Base-by-base conservation (phyloP, 2,797 vertebrate genomes). In the Yasuhikotakia modesta region DNA sequence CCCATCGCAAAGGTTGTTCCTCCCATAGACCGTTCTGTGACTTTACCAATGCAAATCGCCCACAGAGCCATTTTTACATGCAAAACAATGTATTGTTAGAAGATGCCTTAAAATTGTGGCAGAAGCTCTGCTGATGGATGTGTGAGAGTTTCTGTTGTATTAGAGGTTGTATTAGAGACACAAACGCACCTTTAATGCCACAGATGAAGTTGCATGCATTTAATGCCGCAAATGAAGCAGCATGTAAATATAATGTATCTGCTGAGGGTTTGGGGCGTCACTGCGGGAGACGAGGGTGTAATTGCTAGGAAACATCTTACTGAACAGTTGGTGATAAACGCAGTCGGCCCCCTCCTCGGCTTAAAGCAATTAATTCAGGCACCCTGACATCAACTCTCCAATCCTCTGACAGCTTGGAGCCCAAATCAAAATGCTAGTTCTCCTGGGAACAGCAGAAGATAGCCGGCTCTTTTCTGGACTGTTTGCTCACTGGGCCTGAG, bases 401-500 rank as follows among this genome's bases (percentile, higher is more conserved):
- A 96, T 95, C 95, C 95, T 95, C 95, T 98, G 97, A 99, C 97
- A 99, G 97, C 97, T 98, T 98, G 96, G 95, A 97, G 97, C 95
- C 91, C 95, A 97, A 98, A 98, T 97, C 98, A 99, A 99, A 99
- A 99, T 99, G 97, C 97, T 96, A 97, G 96, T 98, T 98, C 97
- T 99, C 97, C 95, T 95, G 97, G 97, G 97, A 99, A 96, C 96
- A 94, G 95, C 92, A 91, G 94, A 94, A 96, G 96, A 95, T 96
- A 95, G 97, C 94, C 93, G 93, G 95, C 95, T 98, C 96, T 96
- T 97, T 97, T 95, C 96, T 97, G 96, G 96, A 99, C 97, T 99
- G 97, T 99, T 99, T 99, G 97, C 97, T 99, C 95, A 98, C 93
- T 96, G 96, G 96, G 96, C 96, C 97, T 95, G 96, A 94, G 97